phyloP scores from a whole-genome alignment of 2,888 invertebrate species.

The Aethes cnicana region DNA sequence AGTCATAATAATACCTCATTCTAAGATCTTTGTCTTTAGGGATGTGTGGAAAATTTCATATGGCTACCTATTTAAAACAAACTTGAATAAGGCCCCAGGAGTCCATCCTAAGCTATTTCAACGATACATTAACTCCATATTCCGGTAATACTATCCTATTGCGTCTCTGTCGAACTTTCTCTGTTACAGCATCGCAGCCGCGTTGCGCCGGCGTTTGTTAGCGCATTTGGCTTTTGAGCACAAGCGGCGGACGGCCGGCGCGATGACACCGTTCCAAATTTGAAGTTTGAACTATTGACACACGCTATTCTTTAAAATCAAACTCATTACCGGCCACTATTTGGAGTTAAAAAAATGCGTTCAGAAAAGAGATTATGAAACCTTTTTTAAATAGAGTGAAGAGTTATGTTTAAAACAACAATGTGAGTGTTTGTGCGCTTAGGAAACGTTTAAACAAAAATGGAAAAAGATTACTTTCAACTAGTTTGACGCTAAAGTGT shows the following conservation, averaged over 20 bases:
- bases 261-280: slow-evolving; percentile 42
- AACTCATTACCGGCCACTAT: slow-evolving; percentile 1
- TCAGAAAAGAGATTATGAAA: no score
- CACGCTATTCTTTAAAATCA: neutral
- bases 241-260: slow-evolving; percentile 33
- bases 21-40: no score
- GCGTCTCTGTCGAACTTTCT: slow-evolving; percentile 70
- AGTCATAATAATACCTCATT: no score
- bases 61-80: no score
- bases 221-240: slow-evolving; percentile 48
- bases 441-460: slow-evolving; percentile 11
- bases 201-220: slow-evolving; percentile 58
- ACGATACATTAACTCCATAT: no score
- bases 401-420: no score
- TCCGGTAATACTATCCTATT: slow-evolving; percentile 34
- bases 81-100: no score
- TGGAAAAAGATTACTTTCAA: slow-evolving; percentile 28
- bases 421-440: no score
- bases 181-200: slow-evolving; percentile 72
- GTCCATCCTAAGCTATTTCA: no score
- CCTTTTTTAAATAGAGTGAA: no score
- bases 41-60: no score
- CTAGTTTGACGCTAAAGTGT: slow-evolving; percentile 35
- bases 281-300: slow-evolving; percentile 33
- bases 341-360: neutral